Conservation (phyloP, 2,113 vertebrate species). For the Nothoprocta pentlandii region DNA sequence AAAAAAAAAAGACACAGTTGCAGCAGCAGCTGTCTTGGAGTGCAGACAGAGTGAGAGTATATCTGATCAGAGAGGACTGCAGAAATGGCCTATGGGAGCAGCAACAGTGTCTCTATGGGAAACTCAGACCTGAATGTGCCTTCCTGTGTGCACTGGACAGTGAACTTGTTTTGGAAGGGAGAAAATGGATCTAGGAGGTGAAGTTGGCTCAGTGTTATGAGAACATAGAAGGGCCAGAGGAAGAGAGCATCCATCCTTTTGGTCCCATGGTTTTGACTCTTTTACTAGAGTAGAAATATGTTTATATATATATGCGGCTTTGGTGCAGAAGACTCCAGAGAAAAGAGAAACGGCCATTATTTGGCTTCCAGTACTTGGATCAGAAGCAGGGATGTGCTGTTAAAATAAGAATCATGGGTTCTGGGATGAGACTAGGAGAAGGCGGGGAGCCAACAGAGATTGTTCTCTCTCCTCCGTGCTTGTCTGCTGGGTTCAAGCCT, state of each 20-base stretch:
- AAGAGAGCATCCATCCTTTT: background rate
- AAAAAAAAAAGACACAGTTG: slow-evolving; percentile 30
- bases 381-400: background rate
- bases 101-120: background rate
- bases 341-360: background rate
- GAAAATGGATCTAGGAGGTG: background rate
- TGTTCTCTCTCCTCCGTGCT: background rate
- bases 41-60: background rate
- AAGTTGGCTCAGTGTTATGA: background rate
- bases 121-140: background rate
- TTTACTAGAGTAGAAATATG: background rate
- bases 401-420: background rate
- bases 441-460: background rate
- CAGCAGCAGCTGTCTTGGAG: slow-evolving; percentile 53
- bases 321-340: background rate
- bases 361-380: background rate
- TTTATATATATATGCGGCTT: background rate
- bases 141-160: background rate
- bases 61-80: slow-evolving; percentile 30
- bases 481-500: background rate
- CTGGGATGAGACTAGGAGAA: background rate
- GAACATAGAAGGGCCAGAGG: background rate
- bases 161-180: background rate
- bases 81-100: background rate
- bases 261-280: background rate